Evolutionary conservation across 2,888 invertebrate species (phyloP).

Genomic region (Bellardia bayeri): DNA sequence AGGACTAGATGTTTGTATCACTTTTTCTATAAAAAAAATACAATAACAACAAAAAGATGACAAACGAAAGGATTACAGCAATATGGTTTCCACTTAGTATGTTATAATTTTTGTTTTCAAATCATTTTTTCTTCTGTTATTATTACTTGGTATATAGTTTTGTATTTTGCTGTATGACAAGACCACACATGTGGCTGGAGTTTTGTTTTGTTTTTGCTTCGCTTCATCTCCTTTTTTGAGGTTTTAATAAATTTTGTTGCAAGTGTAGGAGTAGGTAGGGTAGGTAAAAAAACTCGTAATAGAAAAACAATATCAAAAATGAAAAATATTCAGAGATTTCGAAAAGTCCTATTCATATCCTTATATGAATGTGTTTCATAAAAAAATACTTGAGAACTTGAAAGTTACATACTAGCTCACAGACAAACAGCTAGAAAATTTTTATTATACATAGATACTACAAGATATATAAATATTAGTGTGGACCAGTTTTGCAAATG

Average conservation of each 20-base stretch:
- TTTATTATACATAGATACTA: too few species aligned
- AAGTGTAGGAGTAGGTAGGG: constrained; percentile 37
- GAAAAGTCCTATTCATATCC: constrained; percentile 41
- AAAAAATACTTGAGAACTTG: constrained; percentile 77
- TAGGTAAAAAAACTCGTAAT: background rate
- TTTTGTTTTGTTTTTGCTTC: constrained; percentile 31
- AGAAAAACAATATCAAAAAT: background rate
- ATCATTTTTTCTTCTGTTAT: constrained; percentile 49
- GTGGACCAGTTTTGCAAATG: too few species aligned
- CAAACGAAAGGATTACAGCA: constrained; percentile 69
- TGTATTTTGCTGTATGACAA: constrained; percentile 61
- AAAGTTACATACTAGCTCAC: constrained; percentile 56
- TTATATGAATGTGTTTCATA: background rate
- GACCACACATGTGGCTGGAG: constrained; percentile 65
- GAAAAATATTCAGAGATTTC: background rate
- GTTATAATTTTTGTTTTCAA: constrained; percentile 68
- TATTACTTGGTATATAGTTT: constrained; percentile 43
- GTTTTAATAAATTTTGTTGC: constrained; percentile 57
- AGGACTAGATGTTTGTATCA: background rate
- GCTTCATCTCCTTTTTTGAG: constrained; percentile 38
- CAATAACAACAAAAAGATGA: constrained; percentile 31
- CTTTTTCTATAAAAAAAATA: background rate
- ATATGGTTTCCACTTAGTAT: constrained; percentile 65
- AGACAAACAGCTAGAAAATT: too few species aligned
- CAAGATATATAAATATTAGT: too few species aligned